Conservation (phyloP, 2,888 invertebrate genomes). For the Steinernema hermaphroditum region DNA sequence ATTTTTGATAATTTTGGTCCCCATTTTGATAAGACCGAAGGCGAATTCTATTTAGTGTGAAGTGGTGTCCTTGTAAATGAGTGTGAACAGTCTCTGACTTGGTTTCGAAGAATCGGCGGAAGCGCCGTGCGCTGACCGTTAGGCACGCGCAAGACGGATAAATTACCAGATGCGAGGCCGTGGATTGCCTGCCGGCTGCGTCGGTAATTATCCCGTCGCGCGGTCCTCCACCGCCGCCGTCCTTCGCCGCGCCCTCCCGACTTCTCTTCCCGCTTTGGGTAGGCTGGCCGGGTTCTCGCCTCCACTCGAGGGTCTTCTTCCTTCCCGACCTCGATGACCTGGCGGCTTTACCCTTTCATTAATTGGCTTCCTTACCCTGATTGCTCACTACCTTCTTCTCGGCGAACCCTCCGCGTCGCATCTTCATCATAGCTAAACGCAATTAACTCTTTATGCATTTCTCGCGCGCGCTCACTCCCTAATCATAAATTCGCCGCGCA, state of each 20-base stretch:
- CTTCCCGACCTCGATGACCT: constrained; percentile 24
- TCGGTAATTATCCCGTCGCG: constrained; percentile 27
- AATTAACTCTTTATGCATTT: constrained; percentile 30
- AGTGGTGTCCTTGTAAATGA: too few species aligned
- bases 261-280: constrained; percentile 15
- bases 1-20: too few species aligned
- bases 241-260: background rate
- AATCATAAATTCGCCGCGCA: constrained; percentile 14
- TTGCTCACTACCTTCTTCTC: background rate
- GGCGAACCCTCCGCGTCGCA: background rate
- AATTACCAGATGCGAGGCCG: constrained; percentile 27
- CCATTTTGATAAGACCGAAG: too few species aligned
- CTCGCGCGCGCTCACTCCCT: constrained; percentile 8
- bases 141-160: constrained; percentile 26
- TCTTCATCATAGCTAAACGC: constrained; percentile 6
- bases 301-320: constrained; percentile 22
- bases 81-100: too few species aligned
- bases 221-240: too few species aligned
- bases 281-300: background rate
- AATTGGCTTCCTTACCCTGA: constrained; percentile 24
- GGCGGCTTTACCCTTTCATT: constrained; percentile 29
- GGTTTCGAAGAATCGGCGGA: constrained; percentile 29
- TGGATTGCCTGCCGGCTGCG: constrained; percentile 31
- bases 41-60: too few species aligned
- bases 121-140: constrained; percentile 28